Conservation (phyloP, 92 coral and sea anemone species). For the Blastomussa wellsi region DNA sequence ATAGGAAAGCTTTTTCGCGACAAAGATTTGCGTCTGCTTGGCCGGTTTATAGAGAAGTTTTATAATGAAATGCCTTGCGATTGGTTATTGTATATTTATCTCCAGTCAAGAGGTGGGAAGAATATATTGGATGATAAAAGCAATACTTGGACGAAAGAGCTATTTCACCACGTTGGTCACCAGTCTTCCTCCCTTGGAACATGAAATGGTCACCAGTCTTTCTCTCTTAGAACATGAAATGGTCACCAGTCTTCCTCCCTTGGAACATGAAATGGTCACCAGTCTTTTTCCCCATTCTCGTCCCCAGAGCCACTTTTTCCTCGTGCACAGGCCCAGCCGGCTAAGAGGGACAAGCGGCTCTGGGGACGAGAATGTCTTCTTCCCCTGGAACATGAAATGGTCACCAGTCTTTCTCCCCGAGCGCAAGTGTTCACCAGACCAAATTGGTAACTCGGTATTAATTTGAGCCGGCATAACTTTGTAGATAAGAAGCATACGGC, state of each 20-base stretch:
- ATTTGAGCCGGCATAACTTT: too few relatives aligned
- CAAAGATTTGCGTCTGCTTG: slow-evolving; percentile 61
- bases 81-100: slow-evolving; percentile 38
- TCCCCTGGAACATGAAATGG: too few relatives aligned
- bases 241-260: background rate
- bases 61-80: slow-evolving; percentile 76
- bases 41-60: slow-evolving; percentile 64
- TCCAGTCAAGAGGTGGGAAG: background rate
- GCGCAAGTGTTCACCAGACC: too few relatives aligned
- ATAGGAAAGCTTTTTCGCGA: slow-evolving; percentile 81
- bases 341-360: too few relatives aligned
- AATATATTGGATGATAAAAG: slow-evolving; percentile 20
- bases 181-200: slow-evolving; percentile 92
- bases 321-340: too few relatives aligned
- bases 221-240: background rate
- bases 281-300: too few relatives aligned
- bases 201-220: slow-evolving; percentile 35
- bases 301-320: too few relatives aligned
- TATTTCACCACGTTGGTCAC: slow-evolving; percentile 81
- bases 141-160: slow-evolving; percentile 27
- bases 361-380: too few relatives aligned
- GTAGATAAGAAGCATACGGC: too few relatives aligned
- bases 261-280: background rate
- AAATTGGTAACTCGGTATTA: too few relatives aligned
- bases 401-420: too few relatives aligned